Base-by-base conservation (phyloP, 92 coral and sea anemone genomes). In the Micromussa lordhowensis region DNA sequence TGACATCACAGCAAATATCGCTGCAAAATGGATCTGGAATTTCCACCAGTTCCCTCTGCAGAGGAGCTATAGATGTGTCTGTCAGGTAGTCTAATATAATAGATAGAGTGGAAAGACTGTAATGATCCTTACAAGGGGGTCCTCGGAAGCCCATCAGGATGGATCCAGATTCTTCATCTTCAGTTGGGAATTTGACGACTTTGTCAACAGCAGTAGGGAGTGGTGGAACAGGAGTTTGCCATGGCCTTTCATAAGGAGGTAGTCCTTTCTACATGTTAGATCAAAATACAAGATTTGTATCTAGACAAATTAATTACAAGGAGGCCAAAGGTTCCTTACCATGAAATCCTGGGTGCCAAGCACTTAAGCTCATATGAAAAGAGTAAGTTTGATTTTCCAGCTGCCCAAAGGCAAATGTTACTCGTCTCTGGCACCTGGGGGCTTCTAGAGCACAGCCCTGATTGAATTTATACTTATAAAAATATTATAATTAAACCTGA, bases 21-120 rank as follows among this genome's bases (percentile, higher is more conserved):
- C 94, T 94, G 85, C 99, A 95, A 87, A 83, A 97, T 11, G 99
- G 99, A 30, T 97, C 98, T 54, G 97, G 90, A 82, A 93, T 92
- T 74, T 97, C 99, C 24, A 97, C 98, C 68, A 97, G 83, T 77
- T 94, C 91, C 51, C 93, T 95, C 81, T 97, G 99, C 66, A 97
- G 92, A 15, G 99, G 98, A 1, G 99, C 98, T 61, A 97, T 96
- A 44, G 99, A 88, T 8, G 99, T 93, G 88, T 97, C 99, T 13
- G 99, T 92, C 14, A 97, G 93, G 79, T 97, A 97, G 79, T 96
- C 98, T 75, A 96, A 86, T 4, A 97, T 81, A 58, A 95, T 91
- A n/a, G 92, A 83, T 22, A 97, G 68, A 5, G 99, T 95, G 53
- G 94, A 85, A 54, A 90, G 32, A 15, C 90, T 89, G 85, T 84